A percentile compares a stretch with the other conserved stretches of the same genome.
Evolutionary conservation across 1,140 invertebrate species (phyloP).

Genomic region (Sarcophaga peregrina): DNA sequence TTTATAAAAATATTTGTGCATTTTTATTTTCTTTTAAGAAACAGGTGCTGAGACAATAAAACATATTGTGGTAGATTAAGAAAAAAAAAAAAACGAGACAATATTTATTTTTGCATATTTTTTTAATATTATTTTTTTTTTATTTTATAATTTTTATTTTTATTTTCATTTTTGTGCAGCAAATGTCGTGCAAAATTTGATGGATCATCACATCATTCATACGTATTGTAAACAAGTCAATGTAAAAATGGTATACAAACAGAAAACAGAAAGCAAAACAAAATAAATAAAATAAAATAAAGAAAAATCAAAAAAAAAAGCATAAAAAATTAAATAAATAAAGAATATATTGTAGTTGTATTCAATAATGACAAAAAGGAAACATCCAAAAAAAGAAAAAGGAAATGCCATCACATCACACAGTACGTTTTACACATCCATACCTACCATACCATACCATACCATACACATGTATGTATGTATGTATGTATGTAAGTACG

Average conservation of each 20-base stretch:
- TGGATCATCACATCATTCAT: slow-evolving; percentile 13
- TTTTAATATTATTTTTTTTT: slow-evolving; percentile 14
- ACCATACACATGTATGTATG: background rate
- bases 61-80: slow-evolving; percentile 13
- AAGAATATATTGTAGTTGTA: too few relatives aligned
- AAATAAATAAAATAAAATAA: background rate
- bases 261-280: background rate
- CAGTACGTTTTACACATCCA: too few relatives aligned
- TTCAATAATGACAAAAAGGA: background rate
- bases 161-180: slow-evolving; percentile 9
- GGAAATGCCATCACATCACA: background rate
- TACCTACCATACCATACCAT: background rate
- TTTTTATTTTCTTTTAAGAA: background rate
- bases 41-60: slow-evolving; percentile 24
- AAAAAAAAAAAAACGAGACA: slow-evolving; percentile 7
- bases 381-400: slow-evolving; percentile 7
- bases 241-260: background rate
- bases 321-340: background rate
- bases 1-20: background rate
- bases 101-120: slow-evolving; percentile 33
- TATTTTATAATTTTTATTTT: background rate
- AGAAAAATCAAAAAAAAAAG: background rate
- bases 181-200: slow-evolving; percentile 33
- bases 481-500: background rate
- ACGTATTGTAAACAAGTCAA: slow-evolving; percentile 27